Percentiles rank a stretch among this genome's conserved stretches.
phyloP scores from a whole-genome alignment of 2,888 invertebrate species.

The Scrobipalpa atriplicella region DNA sequence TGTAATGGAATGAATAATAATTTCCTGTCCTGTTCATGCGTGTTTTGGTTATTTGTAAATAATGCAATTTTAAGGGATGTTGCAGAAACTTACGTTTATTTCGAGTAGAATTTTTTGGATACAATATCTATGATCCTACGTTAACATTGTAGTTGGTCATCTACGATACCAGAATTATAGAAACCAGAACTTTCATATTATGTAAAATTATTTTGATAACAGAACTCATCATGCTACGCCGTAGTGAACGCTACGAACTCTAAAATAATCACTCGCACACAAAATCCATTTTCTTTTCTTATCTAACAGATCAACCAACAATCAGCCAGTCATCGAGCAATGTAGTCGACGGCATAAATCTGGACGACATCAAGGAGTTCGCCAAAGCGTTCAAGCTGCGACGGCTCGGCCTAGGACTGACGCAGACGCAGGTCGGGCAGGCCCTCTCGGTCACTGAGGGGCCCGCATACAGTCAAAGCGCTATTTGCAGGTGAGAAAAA shows the following conservation, averaged over 20 bases:
- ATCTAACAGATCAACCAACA: conserved; percentile 90
- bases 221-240: too few relatives aligned
- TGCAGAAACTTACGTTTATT: too few relatives aligned
- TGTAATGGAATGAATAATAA: conserved; percentile 46
- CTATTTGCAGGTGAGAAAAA: conserved; percentile 95
- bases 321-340: conserved; percentile 97
- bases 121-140: too few relatives aligned
- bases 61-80: neutral
- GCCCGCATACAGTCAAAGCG: conserved; percentile 99
- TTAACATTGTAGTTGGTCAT: too few relatives aligned
- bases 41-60: neutral
- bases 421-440: conserved; percentile 99
- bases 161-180: too few relatives aligned
- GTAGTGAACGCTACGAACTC: neutral
- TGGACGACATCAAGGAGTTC: conserved; percentile 99
- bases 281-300: neutral
- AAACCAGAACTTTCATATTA: too few relatives aligned
- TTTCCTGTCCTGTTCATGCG: conserved; percentile 14
- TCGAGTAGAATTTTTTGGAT: too few relatives aligned
- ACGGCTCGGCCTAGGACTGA: conserved; percentile 95
- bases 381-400: conserved; percentile 98
- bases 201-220: too few relatives aligned
- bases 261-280: too few relatives aligned
- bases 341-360: conserved; percentile 97
- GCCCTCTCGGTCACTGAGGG: conserved; percentile 98